Evolutionary conservation across 2,113 vertebrate species (phyloP).

Genomic region (Xenopus laevis): DNA sequence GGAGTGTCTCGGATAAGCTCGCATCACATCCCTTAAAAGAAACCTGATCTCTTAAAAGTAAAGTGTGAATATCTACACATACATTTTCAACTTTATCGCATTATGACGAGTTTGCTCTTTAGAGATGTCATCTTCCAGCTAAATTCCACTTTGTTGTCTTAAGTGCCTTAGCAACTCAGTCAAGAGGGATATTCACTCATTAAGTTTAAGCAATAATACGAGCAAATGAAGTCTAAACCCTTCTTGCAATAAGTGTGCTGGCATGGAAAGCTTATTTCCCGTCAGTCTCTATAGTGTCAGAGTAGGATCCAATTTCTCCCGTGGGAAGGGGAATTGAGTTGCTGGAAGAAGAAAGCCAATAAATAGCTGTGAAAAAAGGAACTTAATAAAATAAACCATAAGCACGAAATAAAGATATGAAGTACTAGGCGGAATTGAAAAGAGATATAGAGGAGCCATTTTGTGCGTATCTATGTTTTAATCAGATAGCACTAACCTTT

Average conservation of each 20-base stretch:
- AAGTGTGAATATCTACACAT: slow-evolving; percentile 1
- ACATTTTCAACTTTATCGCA: background rate
- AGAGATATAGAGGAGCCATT: slow-evolving; percentile 36
- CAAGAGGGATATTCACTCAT: slow-evolving; percentile 28
- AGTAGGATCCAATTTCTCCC: slow-evolving; percentile 43
- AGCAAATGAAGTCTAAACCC: slow-evolving; percentile 39
- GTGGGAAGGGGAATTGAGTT: slow-evolving; percentile 29
- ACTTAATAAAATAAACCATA: slow-evolving; percentile 21
- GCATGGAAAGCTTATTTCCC: slow-evolving; percentile 37
- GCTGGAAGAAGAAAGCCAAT: background rate
- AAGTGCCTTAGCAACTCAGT: slow-evolving; percentile 1
- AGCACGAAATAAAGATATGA: slow-evolving; percentile 20
- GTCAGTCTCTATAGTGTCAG: slow-evolving; percentile 37
- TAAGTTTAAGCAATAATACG: slow-evolving; percentile 27
- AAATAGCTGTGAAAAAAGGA: slow-evolving; percentile 14
- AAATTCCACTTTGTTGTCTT: slow-evolving; percentile 32
- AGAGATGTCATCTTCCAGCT: slow-evolving; percentile 5
- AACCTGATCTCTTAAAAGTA: background rate
- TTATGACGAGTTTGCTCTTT: slow-evolving; percentile 8
- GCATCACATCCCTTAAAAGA: background rate
- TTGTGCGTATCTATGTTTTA: slow-evolving; percentile 43
- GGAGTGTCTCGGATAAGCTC: too few species aligned
- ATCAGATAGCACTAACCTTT: slow-evolving; percentile 29
- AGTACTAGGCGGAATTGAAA: slow-evolving; percentile 34
- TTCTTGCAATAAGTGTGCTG: slow-evolving; percentile 16